Conservation (phyloP, 1,140 invertebrate species). For the Wiebesia pumilae region DNA sequence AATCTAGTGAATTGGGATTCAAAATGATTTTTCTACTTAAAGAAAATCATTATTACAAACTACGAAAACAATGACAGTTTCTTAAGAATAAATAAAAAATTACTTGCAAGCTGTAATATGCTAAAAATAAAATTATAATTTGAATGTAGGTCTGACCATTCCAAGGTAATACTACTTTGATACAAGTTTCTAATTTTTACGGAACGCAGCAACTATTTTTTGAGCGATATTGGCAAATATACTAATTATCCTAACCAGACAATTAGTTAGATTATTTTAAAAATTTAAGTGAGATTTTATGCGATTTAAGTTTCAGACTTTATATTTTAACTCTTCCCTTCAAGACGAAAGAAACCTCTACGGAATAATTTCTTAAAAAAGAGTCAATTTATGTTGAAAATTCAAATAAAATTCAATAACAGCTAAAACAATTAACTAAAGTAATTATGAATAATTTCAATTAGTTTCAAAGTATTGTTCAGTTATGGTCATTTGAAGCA, state of each 20-base stretch:
- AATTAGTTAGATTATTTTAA: neutral
- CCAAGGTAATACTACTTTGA: no score
- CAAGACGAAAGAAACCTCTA: neutral
- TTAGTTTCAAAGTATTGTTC: neutral
- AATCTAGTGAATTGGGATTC: neutral
- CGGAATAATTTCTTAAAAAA: neutral
- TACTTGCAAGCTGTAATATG: no score
- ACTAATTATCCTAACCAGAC: no score
- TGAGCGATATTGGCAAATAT: neutral
- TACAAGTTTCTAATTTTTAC: no score
- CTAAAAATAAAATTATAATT: no score
- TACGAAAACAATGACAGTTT: no score
- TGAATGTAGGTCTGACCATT: no score
- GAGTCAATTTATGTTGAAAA: neutral
- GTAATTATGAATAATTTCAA: neutral
- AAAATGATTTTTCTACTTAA: neutral
- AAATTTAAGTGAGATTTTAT: neutral
- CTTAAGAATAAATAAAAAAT: no score
- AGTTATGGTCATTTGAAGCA: neutral
- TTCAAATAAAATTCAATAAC: neutral
- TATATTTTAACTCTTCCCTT: neutral
- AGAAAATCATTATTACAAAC: no score
- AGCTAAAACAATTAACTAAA: neutral
- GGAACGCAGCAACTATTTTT: neutral
- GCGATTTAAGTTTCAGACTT: neutral